Base-by-base conservation (phyloP, 2,888 invertebrate species). In the Trachelus troglodyta region DNA sequence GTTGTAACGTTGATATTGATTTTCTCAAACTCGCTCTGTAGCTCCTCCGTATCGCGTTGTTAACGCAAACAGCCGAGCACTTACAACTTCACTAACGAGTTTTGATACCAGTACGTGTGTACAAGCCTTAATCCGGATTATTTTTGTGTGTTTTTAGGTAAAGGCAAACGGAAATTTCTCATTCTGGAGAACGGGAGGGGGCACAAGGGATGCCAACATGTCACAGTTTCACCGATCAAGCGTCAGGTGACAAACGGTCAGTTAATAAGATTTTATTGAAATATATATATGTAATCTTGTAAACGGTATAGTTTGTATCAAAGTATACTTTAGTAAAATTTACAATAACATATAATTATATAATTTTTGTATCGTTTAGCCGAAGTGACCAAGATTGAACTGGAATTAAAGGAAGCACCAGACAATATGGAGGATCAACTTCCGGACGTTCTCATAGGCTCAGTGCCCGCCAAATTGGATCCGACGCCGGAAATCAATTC, bases 331-430 rank as follows among this genome's bases (percentile, higher is more conserved):
- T 35, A 35, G 35, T 35, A 12, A 35, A 35, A 35, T 12, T 35
- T 12, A 35, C 12, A 35, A 33, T 34, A 15, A 35, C 23, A 15
- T 11, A 34, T 75, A 69, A 15, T 31, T 12, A 34, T 76, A 31
- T 69, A 69, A 69, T 1, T 33, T 34, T 11, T 69, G 34, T 74
- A 34, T 35, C 74, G 34, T 23, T 74, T 35, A 89, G 90, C 86
- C 76, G 82, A 86, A 86, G 88, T 90, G 87, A 90, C 89, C 76
- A 88, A 89, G 82, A 90, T 90, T 80, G 89, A 89, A 79, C 80
- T 90, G 86, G 88, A 87, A 87, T 85, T 90, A 69, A 86, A 88
- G 69, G 90, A 90, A 77, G 87, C 89, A 85, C 87, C 89, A 37
- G 86, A 88, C 76, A 79, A 80, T 74, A 81, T 81, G 77, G 83